Conservation (phyloP, 1,140 invertebrate genomes). For the Cotesia vestalis region DNA sequence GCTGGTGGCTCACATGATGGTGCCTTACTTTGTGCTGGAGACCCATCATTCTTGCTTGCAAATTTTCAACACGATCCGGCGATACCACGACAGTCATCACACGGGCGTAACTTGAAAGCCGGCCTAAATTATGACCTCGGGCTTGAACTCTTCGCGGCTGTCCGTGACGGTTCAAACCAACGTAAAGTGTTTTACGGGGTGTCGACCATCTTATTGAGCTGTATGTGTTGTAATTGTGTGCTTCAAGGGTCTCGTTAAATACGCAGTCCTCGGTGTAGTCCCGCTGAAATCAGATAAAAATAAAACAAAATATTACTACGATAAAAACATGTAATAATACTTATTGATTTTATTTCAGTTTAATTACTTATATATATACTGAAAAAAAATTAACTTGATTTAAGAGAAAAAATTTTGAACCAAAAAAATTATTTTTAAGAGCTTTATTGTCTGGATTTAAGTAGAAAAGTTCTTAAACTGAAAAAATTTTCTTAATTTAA, state of each 20-base stretch:
- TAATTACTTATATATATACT: no score
- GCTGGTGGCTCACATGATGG: conserved; percentile 45
- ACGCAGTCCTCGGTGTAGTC: conserved; percentile 84
- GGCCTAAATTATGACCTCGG: conserved; percentile 74
- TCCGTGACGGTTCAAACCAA: conserved; percentile 79
- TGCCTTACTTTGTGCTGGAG: conserved; percentile 56
- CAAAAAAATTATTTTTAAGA: no score
- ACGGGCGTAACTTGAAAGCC: conserved; percentile 75
- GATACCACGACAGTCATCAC: conserved; percentile 73
- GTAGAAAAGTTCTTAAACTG: no score
- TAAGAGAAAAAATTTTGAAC: no score
- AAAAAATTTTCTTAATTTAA: no score
- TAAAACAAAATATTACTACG: conserved; percentile 41
- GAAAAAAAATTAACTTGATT: no score
- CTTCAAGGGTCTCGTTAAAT: conserved; percentile 85
- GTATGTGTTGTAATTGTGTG: conserved; percentile 87
- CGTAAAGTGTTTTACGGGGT: conserved; percentile 74
- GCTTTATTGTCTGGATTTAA: no score
- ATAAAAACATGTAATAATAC: not conserved
- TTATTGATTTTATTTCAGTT: not conserved
- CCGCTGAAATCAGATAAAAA: conserved; percentile 75
- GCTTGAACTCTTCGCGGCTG: conserved; percentile 75
- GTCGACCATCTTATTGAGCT: conserved; percentile 79
- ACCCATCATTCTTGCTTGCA: conserved; percentile 53
- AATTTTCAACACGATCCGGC: conserved; percentile 62